Evolutionary conservation across 2,888 invertebrate genomes (phyloP), one percentile per base, ranked within the genome.

Genomic region (Beris morrisii): DNA sequence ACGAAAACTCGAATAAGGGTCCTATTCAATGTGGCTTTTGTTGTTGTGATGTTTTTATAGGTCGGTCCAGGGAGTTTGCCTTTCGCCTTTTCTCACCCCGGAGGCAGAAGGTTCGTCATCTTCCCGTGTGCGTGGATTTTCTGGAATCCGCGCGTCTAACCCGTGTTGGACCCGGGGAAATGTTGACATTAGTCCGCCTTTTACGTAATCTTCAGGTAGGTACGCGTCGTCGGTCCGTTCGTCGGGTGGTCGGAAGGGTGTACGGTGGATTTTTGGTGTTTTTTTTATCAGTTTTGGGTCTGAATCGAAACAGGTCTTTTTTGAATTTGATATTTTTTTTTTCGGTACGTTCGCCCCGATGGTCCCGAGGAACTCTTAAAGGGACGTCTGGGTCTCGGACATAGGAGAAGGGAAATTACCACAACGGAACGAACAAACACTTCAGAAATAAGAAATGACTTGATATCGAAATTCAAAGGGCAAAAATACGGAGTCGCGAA

Each of bases 401-500:
- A 38, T 9, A 7, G 38, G 7, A 38, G 38, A 5, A 5, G 38
- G 38, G 38, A 38, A 38, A 67, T 65, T 65, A 61, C 67, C 67
- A 67, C 64, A 57, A 67, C 55, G 57, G 58, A 67, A 65, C 59
- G 52, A 22, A 59, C 32, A 48, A 61, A 67, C 65, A 65, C 44
- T 59, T 38, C 7, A 38, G 52, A 28, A 50, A 15, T 38, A 52
- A 55, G 46, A 56, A 67, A 53, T 57, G 65, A 48, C 55, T 61
- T 59, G 65, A 65, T 67, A 59, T 65, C 48, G 64, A 67, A 67
- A 61, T 38, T 67, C 59, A 57, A 22, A 30, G 64, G 64, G 67
- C 67, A 56, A 67, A 67, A 67, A 67, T 64, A 46, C 50, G 45
- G 22, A 22, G 58, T 53, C 64, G 50, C 58, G 56, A 67, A 59